phyloP scores from a whole-genome alignment of 2,113 vertebrate species.

The Corvus cornix region DNA sequence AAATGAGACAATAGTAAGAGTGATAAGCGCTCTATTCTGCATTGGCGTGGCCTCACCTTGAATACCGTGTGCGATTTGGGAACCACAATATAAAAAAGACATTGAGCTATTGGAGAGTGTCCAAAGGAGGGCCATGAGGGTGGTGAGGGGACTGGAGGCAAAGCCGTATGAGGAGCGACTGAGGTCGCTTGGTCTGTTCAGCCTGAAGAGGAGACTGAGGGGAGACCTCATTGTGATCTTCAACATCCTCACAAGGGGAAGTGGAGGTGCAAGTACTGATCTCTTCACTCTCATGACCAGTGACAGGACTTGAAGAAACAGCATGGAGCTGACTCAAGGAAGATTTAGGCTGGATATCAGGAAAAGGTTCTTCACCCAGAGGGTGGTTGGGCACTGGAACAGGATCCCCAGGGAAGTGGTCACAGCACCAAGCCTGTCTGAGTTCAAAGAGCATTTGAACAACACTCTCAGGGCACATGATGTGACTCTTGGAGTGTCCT shows the following conservation, averaged over 20 bases:
- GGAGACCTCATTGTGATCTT: neutral
- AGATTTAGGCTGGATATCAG: neutral
- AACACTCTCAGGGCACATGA: neutral
- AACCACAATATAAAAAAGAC: neutral
- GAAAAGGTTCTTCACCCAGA: neutral
- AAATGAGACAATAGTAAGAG: neutral
- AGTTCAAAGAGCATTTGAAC: neutral
- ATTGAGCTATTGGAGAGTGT: neutral
- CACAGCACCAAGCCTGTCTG: neutral
- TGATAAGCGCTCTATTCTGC: accelerated
- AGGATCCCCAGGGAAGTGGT: neutral
- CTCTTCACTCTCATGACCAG: neutral
- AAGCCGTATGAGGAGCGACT: accelerated
- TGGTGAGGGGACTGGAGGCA: neutral
- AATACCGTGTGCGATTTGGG: neutral
- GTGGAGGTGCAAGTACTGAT: neutral
- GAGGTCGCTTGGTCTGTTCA: neutral
- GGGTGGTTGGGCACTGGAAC: neutral
- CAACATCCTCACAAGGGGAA: accelerated
- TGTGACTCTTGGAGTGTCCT: neutral
- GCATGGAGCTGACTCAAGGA: neutral
- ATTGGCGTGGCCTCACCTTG: neutral
- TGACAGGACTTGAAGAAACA: neutral
- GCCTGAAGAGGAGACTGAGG: neutral
- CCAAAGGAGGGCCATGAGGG: neutral